A percentile compares a stretch with the other conserved stretches of the same genome.
phyloP scores from a whole-genome alignment of 2,113 vertebrate genomes.

The Dendrocopos noguchii region DNA sequence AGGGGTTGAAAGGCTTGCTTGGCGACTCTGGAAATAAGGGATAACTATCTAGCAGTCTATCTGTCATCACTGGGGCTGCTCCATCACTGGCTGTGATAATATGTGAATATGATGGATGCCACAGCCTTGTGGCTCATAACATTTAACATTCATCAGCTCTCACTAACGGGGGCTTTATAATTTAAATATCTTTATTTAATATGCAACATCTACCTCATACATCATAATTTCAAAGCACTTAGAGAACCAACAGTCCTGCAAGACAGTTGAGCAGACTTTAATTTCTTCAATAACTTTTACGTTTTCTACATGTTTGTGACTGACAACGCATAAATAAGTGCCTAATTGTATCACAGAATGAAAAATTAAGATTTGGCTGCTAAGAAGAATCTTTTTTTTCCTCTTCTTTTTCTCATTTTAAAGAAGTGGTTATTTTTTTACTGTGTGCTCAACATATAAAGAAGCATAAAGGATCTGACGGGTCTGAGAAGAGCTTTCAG shows the following conservation, averaged over 20 bases:
- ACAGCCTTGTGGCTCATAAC: slow-evolving; percentile 75
- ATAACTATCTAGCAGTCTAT: slow-evolving; percentile 92
- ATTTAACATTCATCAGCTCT: slow-evolving; percentile 84
- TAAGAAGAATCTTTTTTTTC: not conserved
- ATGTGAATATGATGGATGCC: slow-evolving; percentile 89
- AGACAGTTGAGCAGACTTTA: slow-evolving; percentile 76
- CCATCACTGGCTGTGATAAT: slow-evolving; percentile 93
- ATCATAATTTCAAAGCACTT: slow-evolving; percentile 99
- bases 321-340: slow-evolving; percentile 74
- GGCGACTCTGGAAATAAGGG: slow-evolving; percentile 79
- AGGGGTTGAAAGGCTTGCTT: slow-evolving; percentile 77
- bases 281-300: slow-evolving; percentile 79
- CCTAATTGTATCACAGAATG: slow-evolving; percentile 65
- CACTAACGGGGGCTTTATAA: slow-evolving; percentile 87
- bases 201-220: slow-evolving; percentile 89
- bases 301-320: slow-evolving; percentile 74
- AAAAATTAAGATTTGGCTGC: slow-evolving; percentile 60
- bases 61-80: slow-evolving; percentile 89
- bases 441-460: not conserved
- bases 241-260: slow-evolving; percentile 82
- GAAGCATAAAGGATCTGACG: not conserved
- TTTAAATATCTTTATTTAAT: slow-evolving; percentile 93
- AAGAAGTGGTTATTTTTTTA: slow-evolving; percentile 16
- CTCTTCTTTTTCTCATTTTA: not conserved
- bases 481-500: not conserved